Evolutionary conservation across 2,113 vertebrate species (phyloP).

Genomic region (Pycnonotus jocosus): DNA sequence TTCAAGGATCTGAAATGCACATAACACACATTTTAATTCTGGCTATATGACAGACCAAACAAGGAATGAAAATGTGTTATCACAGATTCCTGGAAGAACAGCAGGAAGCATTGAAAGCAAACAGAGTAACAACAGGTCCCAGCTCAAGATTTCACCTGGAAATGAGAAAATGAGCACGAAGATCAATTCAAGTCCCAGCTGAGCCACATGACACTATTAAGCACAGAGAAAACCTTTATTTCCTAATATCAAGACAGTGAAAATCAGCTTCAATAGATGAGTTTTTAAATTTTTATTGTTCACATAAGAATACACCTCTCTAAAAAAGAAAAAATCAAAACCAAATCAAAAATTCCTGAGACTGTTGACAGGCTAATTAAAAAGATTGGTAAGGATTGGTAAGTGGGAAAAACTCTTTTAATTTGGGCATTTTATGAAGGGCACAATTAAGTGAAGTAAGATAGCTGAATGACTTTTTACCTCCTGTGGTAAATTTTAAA

Average conservation of each 20-base stretch:
- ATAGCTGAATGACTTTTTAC: neutral
- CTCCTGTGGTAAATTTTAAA: conserved; percentile 16
- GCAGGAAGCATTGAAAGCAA: neutral
- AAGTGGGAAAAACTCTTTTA: neutral
- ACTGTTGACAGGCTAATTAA: neutral
- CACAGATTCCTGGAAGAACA: neutral
- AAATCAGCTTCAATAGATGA: neutral
- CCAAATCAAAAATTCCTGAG: neutral
- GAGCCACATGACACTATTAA: neutral
- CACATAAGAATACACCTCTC: neutral
- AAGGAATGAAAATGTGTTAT: neutral
- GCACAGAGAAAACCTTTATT: neutral
- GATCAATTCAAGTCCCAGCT: neutral
- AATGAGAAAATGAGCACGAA: neutral
- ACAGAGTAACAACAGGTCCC: neutral
- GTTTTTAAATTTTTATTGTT: neutral
- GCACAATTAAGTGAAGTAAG: neutral
- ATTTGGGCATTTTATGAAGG: neutral
- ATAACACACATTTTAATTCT: neutral
- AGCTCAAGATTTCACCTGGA: neutral
- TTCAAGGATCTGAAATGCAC: neutral
- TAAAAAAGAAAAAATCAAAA: neutral
- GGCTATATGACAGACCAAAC: neutral
- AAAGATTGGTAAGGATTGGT: neutral
- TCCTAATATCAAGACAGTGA: neutral